Base-by-base conservation (phyloP, 2,113 vertebrate species). In the Eptesicus fuscus region DNA sequence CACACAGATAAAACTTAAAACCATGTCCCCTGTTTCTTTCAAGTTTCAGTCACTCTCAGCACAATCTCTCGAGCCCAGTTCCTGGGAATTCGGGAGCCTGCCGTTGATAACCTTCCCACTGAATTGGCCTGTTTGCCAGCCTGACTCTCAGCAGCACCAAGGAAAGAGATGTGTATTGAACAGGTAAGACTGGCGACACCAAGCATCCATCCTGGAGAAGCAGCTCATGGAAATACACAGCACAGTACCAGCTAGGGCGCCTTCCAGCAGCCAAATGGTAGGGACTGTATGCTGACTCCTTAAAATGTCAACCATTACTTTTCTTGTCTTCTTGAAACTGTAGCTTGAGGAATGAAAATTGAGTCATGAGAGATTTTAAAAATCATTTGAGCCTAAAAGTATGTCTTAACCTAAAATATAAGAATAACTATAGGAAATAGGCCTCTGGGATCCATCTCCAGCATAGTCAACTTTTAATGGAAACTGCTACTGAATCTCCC, bases 161-260 rank as follows among this genome's bases (percentile, higher is more conserved):
- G 92, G 96, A 91, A 9, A 40, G 53, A 84, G 56, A 95, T 78
- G 84, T 42, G 17, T 79, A 65, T 70, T 85, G 92, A 96, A 73
- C 32, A 97, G 96, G 71, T 56, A 56, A 94, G 44, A 83, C 20
- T 65, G 85, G 96, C 88, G 92, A 93, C 89, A 95, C 96, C 83
- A 84, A 47, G 83, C 18, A 17, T n/a, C 25, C 23, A 59, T 70
- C 83, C 40, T 73, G 47, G 2, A n/a, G 74, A 92, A 79, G 17
- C 88, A 90, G 87, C 79, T 89, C 74, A 37, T 86, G 89, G 80
- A 76, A 71, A 83, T 25, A 89, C 53, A 74, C 9, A 8, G 65
- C 25, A 17, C 93, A 20, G 53, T 18, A 77, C 42, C 79, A 91
- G 17, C 94, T 47, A 85, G 73, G 8, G 7, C 35, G 74, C 85